Evolutionary conservation across 1,140 invertebrate genomes (phyloP), one percentile per base, ranked within the genome.

Genomic region (Himalopsyche phryganea): DNA sequence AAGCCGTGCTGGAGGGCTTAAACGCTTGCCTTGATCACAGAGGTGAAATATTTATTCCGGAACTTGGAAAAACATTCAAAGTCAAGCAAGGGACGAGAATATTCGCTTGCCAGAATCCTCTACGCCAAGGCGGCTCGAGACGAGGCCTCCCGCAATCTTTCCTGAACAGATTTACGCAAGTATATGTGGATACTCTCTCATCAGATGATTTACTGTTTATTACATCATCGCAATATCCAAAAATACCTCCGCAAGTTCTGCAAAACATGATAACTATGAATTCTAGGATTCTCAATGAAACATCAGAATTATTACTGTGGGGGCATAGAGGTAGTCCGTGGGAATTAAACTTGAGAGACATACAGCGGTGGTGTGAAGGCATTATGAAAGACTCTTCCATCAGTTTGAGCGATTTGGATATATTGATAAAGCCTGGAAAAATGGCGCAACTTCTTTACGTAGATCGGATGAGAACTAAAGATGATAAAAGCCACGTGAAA

Each of bases 1-100:
- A 99, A 74, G 94, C 96, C 0, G 96, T 99, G 4, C 76, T 99
- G 0, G 98, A 99, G 81, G 96, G 96, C 23, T 79, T 99, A 1
- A 99, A 99, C 75, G 96, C 97, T 1, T 98, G 96, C 71, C 82
- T 99, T 11, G 98, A 99, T 82, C 98, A 99, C 72, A 80, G 97
- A 67, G 93, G 92, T 2, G 94, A 98, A 77, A 84, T 99, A 11
- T 99, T 86, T 69, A 91, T 99, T 50, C 93, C 97, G 1, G 98
- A 99, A 80, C 76, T 99, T 0, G 90, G 88, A 9, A 86, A 85
- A 71, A 91, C 86, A 0, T 99, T 99, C 70, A 75, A 81, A 51
- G 82, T 98, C 0, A 82, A 86, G 58, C 67, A 79, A 52, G 76
- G 81, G 47, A 98, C 94, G 0, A 85, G 89, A 66, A 84, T 99